A percentile compares a stretch with the other conserved stretches of the same genome.
Evolutionary conservation across 2,113 vertebrate genomes (phyloP).

Genomic region (Steatornis caripensis): DNA sequence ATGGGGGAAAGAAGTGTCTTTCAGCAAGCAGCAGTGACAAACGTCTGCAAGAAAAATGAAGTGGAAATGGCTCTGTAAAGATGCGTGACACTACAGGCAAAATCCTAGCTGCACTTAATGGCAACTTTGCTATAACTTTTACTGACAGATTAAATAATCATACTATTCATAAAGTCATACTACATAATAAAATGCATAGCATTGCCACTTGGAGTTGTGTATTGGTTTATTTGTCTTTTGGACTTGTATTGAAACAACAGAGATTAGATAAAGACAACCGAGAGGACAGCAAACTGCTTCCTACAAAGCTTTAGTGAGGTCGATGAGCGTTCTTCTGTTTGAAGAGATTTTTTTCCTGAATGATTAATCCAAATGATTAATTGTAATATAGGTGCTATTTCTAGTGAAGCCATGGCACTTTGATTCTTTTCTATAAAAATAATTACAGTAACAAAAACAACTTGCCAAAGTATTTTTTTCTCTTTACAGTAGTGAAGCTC

Average conservation of each 20-base stretch:
- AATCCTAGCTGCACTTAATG: neutral
- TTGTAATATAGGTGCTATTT: neutral
- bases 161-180: neutral
- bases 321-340: neutral
- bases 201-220: neutral
- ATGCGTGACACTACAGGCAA: neutral
- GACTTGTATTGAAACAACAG: neutral
- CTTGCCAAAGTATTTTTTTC: neutral
- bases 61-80: neutral
- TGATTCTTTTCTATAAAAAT: neutral
- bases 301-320: neutral
- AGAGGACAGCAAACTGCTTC: neutral
- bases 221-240: neutral
- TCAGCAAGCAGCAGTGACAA: neutral
- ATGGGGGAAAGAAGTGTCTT: neutral
- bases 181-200: neutral
- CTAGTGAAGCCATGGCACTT: neutral
- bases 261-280: neutral
- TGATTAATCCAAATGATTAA: neutral
- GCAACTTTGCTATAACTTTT: neutral
- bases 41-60: neutral
- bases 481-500: neutral
- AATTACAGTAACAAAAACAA: neutral
- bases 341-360: neutral
- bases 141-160: neutral